These are phyloP conservation scores for Drosophila varians DNA, from an alignment of 1,140 invertebrate species.

Conservation along the genomic window DNA sequence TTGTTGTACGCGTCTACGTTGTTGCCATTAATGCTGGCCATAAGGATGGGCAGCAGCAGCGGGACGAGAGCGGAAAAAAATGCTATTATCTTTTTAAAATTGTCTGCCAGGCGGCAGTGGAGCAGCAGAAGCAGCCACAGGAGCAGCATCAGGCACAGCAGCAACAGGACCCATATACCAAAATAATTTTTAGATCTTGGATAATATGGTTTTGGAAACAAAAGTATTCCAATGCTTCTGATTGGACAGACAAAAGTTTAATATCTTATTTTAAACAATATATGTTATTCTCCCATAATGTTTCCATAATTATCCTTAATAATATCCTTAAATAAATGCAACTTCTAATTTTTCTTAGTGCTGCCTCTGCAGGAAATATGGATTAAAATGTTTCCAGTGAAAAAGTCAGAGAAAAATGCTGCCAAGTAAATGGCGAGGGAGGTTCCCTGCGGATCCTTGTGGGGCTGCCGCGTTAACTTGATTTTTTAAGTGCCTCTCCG, in stretches of 20 bases:
- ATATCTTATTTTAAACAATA: no score
- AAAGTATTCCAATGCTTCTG: no score
- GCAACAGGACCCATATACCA: constrained; percentile 3
- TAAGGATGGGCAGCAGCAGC: constrained; percentile 6
- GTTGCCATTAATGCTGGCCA: constrained; percentile 55
- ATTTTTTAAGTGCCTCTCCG: constrained; percentile 75
- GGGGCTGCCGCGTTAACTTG: constrained; percentile 65
- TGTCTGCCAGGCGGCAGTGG: constrained; percentile 67
- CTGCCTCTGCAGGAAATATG: constrained; percentile 59
- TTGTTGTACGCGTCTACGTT: constrained; percentile 52
- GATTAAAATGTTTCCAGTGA: constrained; percentile 76
- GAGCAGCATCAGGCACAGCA: constrained; percentile 13
- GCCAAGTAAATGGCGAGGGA: constrained; percentile 1
- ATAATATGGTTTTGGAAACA: no score
- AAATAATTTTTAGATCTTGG: neutral
- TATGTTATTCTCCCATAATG: no score
- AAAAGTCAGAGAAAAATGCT: constrained; percentile 1
- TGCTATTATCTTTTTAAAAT: constrained; percentile 78
- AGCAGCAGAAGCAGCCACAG: constrained; percentile 3
- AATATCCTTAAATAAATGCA: neutral
- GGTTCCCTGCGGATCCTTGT: constrained; percentile 43
- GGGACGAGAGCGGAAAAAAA: constrained; percentile 37
- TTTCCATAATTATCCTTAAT: no score
- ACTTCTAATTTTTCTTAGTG: constrained; percentile 7
- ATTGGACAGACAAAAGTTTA: no score